Evolutionary conservation across 2,797 vertebrate genomes (phyloP).

Genomic region (Malurus splendens): DNA sequence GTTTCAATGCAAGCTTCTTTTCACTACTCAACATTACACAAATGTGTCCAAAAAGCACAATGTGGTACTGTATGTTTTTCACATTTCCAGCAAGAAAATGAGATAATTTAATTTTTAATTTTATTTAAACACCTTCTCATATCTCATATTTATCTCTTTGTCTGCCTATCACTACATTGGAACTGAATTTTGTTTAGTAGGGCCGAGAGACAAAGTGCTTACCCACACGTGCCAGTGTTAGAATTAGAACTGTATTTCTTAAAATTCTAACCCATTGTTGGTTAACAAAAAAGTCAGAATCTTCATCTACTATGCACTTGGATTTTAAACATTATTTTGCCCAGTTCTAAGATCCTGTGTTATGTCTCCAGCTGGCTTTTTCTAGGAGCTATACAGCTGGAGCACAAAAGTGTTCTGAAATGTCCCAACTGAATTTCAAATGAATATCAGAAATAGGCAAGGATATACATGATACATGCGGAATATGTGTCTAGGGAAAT

Average conservation of each 20-base stretch:
- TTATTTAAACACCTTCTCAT: background rate
- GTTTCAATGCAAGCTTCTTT: background rate
- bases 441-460: constrained; percentile 55
- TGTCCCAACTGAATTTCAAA: constrained; percentile 58
- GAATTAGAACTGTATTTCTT: background rate
- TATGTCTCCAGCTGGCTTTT: constrained; percentile 36
- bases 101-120: background rate
- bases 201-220: background rate
- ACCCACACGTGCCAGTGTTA: background rate
- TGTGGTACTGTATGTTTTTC: background rate
- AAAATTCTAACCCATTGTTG: background rate
- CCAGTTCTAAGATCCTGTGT: background rate
- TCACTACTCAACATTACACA: background rate
- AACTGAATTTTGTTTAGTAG: background rate
- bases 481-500: constrained; percentile 53
- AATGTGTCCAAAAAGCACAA: background rate
- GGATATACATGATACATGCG: constrained; percentile 53
- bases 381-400: constrained; percentile 29
- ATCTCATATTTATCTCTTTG: background rate
- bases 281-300: background rate
- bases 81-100: background rate
- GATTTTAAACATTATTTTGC: background rate
- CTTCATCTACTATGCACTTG: background rate
- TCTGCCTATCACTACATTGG: background rate
- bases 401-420: constrained; percentile 41